Base-by-base conservation (phyloP, 1,140 invertebrate species). In the Lepidostoma basale region DNA sequence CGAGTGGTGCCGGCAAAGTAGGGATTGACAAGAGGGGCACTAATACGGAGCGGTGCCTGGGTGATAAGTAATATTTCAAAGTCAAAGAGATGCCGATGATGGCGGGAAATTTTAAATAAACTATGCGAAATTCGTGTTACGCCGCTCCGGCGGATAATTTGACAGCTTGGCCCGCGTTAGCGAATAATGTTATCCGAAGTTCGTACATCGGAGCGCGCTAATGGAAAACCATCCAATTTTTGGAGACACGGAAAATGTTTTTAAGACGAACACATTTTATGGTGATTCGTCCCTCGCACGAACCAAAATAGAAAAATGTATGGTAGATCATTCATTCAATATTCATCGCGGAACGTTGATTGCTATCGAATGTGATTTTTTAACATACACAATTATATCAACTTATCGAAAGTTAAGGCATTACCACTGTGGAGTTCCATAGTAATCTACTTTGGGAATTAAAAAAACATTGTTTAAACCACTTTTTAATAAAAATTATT, bases 31-130 rank as follows among this genome's bases (percentile, higher is more conserved):
- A 56, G 52, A 14, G 26, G 6, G 49, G 25, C 52, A 8, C 28
- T 56, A 56, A 56, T 56, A 56, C 52, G 5, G 16, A 30, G 33
- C 33, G 33, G 33, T 36, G 45, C 18, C 8, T 49, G n/a, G 52
- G 18, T 56, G 52, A 56, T 56, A 56, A 36, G 52, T 56, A 56
- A 56, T 56, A 56, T 56, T 56, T 56, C 52, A 56, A 56, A 56
- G 52, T 56, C 52, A 56, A 56, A 56, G 52, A n/a, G 52, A 56
- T 54, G 49, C 49, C 49, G 49, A 36, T n/a, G n/a, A n/a, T 36
- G 30, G 44, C 10, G 52, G 28, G 23, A 33, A 56, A 56, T 56
- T 39, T 39, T 16, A 56, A 33, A 36, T 56, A 56, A 56, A 56
- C 52, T 12, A 36, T 16, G 18, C 44, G 23, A 20, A 20, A 47